These are phyloP conservation scores for Caenorhabditis imperialis DNA, from an alignment of 2,888 invertebrate species.

Conservation along the genomic window DNA sequence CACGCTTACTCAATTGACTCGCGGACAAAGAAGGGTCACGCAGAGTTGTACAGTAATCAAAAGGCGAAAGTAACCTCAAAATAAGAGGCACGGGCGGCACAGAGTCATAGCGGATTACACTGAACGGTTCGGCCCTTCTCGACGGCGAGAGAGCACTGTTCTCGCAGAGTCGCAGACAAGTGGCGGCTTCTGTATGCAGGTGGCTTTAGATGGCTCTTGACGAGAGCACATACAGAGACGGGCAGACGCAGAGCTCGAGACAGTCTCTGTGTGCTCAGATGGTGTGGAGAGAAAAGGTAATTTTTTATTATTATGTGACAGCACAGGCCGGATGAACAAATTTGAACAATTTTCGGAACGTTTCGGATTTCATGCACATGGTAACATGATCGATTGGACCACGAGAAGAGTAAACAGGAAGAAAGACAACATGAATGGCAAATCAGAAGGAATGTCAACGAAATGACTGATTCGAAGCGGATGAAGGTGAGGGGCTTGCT, in stretches of 20 bases:
- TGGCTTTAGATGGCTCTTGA: constrained; percentile 54
- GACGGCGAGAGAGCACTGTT: constrained; percentile 9
- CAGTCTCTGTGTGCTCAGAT: constrained; percentile 3
- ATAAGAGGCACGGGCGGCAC: constrained; percentile 22
- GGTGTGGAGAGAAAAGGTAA: constrained; percentile 10
- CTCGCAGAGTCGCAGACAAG: constrained; percentile 19
- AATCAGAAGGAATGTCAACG: not conserved
- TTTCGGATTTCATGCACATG: constrained; percentile 30
- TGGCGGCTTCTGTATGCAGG: constrained; percentile 52
- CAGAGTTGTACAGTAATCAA: constrained; percentile 4
- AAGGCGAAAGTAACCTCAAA: constrained; percentile 18
- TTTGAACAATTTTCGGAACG: constrained; percentile 14
- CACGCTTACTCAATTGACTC: too few species aligned
- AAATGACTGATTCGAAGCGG: too few species aligned
- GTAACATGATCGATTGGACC: constrained; percentile 43
- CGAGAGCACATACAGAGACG: constrained; percentile 40
- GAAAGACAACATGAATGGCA: too few species aligned
- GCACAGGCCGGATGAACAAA: constrained; percentile 10
- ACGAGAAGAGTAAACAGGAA: constrained; percentile 11
- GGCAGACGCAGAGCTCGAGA: constrained; percentile 15
- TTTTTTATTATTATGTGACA: constrained; percentile 37
- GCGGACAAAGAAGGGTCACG: too few species aligned
- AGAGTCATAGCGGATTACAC: constrained; percentile 34
- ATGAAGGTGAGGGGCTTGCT: too few species aligned
- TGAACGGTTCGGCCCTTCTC: constrained; percentile 27